phyloP scores from a whole-genome alignment of 2,888 invertebrate genomes.

The Diaphora mendica region DNA sequence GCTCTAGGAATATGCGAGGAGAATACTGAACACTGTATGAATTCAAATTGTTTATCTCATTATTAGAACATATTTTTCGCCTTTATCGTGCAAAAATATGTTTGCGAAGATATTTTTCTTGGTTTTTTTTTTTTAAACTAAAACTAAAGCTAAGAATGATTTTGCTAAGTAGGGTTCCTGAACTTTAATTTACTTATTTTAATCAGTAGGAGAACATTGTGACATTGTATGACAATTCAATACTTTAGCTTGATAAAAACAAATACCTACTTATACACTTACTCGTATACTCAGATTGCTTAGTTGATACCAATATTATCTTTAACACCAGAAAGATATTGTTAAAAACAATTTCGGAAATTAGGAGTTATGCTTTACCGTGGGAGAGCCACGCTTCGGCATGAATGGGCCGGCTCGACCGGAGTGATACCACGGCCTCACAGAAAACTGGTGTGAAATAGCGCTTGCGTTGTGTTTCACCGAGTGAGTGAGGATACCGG shows the following conservation, averaged over 20 bases:
- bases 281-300: too few species aligned
- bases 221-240: not conserved
- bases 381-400: too few species aligned
- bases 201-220: not conserved
- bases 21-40: slow-evolving; percentile 6
- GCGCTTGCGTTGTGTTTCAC: too few species aligned
- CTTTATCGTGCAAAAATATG: not conserved
- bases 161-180: not conserved
- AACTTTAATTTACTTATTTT: not conserved
- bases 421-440: too few species aligned
- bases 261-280: too few species aligned
- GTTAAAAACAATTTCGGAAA: too few species aligned
- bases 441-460: too few species aligned
- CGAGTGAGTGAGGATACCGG: too few species aligned
- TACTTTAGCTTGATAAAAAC: not conserved
- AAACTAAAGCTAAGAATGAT: not conserved
- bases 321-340: too few species aligned
- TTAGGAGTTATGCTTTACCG: too few species aligned
- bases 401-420: too few species aligned
- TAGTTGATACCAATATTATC: too few species aligned
- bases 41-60: slow-evolving; percentile 10
- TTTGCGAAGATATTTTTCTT: not conserved
- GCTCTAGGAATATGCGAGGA: not conserved
- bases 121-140: not conserved
- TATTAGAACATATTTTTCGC: not conserved